Evolutionary conservation across 64 coral and sea anemone species (phyloP), one percentile per base, ranked within the genome.

Genomic region (Orbicella faveolata): DNA sequence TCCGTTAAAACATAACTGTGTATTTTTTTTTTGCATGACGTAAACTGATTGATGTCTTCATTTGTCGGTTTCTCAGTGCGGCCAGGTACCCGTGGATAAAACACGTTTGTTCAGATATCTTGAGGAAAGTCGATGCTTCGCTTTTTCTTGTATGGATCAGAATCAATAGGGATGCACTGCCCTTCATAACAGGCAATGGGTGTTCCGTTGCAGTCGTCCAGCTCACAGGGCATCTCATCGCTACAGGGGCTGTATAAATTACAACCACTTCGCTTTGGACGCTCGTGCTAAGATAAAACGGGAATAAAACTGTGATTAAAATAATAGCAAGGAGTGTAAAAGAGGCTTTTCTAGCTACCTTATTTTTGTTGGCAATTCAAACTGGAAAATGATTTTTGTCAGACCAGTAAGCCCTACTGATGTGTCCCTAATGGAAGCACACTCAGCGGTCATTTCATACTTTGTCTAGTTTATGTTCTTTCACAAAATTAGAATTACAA

Each of bases 121-220:
- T 30, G 1, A 6, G 19, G 12, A 1, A 11, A 19, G 10, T 2
- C 16, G 17, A 73, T 18, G 13, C 39, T 52, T 25, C 82, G 82
- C 72, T 85, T 85, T 41, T 30, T 85, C 12, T 73, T 85, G 65
- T 68, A 85, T 72, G 63, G 23, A 13, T 30, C 4, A 23, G 20
- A 3, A 44, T 2, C 2, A 7, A 30, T 65, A 23, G 9, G 23
- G 23, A 33, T 30, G 20, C 4, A 67, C 18, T 9, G 4, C 0
- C 16, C 39, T 5, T 33, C 21, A 73, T 72, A 52, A 39, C 82
- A 85, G 2, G 0, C 63, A 2, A 85, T 36, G 1, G 20, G 3
- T 2, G 6, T 8, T 4, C 48, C 37, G 4, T 51, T 37, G 16
- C 82, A 85, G 3, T 9, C 0, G 10, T 6, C 62, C 0, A 11